Evolutionary conservation across 2,113 vertebrate genomes (phyloP).

Genomic region (Rhinopomastus cyanomelas): DNA sequence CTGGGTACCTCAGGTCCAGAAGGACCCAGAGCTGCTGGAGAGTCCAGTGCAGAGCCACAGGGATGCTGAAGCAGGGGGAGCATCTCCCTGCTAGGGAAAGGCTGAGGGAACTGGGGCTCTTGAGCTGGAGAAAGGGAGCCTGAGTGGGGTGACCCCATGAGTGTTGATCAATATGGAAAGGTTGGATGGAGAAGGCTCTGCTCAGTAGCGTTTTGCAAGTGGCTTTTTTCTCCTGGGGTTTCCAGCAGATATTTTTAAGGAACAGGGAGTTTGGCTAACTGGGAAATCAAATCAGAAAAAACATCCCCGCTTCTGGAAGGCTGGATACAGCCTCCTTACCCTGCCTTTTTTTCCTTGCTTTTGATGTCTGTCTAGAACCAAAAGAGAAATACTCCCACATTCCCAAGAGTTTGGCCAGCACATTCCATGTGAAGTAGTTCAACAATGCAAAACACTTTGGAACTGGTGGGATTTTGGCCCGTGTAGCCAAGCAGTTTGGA

Average conservation of each 20-base stretch:
- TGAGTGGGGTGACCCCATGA: no score
- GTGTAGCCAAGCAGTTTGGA: neutral
- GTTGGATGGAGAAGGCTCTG: no score
- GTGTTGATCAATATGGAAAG: no score
- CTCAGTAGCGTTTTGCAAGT: neutral
- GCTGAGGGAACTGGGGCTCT: no score
- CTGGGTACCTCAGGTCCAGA: no score
- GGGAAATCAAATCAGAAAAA: slow-evolving; percentile 12
- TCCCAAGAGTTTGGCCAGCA: slow-evolving; percentile 26
- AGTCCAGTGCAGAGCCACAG: no score
- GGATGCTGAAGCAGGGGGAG: no score
- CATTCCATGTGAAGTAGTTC: slow-evolving; percentile 8
- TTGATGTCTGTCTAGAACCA: slow-evolving; percentile 6
- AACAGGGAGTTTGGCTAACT: neutral
- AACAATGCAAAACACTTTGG: slow-evolving; percentile 11
- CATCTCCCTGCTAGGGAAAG: no score
- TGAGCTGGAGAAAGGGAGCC: no score
- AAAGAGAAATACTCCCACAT: slow-evolving; percentile 4
- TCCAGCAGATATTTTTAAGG: slow-evolving; percentile 24
- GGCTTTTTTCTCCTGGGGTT: neutral
- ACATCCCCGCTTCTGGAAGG: neutral
- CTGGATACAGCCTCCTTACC: slow-evolving; percentile 22
- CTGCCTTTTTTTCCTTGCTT: neutral
- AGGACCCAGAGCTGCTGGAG: no score
- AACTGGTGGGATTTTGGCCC: slow-evolving; percentile 33